These are phyloP conservation scores for Sarcophaga variegata DNA, from an alignment of 2,888 invertebrate genomes.

Conservation along the genomic window DNA sequence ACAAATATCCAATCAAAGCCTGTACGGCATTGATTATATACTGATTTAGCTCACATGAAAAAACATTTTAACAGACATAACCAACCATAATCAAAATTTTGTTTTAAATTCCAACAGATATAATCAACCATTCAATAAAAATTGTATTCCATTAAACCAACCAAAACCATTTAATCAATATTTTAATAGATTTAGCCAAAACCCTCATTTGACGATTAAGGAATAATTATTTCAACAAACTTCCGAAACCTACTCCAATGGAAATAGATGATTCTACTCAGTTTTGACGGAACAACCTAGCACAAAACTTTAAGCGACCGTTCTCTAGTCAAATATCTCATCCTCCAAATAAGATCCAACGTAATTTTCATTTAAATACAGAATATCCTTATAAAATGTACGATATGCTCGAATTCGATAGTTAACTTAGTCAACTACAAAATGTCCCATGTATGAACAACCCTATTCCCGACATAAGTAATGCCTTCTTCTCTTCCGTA, in stretches of 20 bases:
- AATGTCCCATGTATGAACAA: too few relatives aligned
- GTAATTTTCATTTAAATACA: conserved; percentile 30
- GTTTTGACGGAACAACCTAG: not conserved
- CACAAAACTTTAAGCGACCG: not conserved
- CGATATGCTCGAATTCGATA: too few relatives aligned
- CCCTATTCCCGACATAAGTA: not conserved
- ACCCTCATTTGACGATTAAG: not conserved
- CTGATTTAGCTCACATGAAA: conserved; percentile 25
- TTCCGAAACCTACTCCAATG: too few relatives aligned
- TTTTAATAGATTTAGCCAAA: not conserved
- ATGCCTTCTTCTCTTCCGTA: conserved; percentile 33
- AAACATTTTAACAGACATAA: not conserved
- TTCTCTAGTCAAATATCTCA: not conserved
- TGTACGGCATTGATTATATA: conserved; percentile 13
- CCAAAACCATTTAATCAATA: not conserved
- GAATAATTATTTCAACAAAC: too few relatives aligned
- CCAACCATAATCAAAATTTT: not conserved
- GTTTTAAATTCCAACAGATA: not conserved
- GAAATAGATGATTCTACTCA: not conserved
- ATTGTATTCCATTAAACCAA: not conserved
- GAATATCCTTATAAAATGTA: not conserved
- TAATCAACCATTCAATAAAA: not conserved
- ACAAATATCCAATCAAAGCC: not conserved
- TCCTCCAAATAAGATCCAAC: conserved; percentile 35
- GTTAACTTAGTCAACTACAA: too few relatives aligned